A percentile compares a stretch with the other conserved stretches of the same genome.
Evolutionary conservation across 2,113 vertebrate species (phyloP).

Genomic region (Oncorhynchus kisutch): DNA sequence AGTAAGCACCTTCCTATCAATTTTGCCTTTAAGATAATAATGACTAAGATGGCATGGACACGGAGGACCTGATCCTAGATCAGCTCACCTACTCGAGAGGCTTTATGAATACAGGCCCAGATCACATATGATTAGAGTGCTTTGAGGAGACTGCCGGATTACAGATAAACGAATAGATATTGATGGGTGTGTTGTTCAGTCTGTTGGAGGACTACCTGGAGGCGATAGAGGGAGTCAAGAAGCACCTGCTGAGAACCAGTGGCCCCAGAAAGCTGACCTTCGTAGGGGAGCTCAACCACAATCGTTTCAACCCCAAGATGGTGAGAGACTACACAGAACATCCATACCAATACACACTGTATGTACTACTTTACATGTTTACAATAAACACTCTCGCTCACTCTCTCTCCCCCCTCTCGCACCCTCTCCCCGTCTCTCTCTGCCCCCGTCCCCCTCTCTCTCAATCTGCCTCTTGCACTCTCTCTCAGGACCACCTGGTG

Average conservation of each 20-base stretch:
- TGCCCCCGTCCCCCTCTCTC: neutral
- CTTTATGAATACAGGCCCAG: too few relatives aligned
- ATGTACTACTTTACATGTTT: too few relatives aligned
- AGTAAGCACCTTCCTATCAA: conserved; percentile 68
- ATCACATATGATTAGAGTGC: neutral
- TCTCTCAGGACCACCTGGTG: conserved; percentile 90
- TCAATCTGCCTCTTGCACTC: neutral
- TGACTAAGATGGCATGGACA: too few relatives aligned
- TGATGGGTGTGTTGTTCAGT: conserved; percentile 49
- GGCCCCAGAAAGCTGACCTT: conserved; percentile 82
- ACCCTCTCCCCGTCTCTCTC: neutral
- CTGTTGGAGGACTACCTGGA: conserved; percentile 89
- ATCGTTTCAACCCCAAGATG: conserved; percentile 94
- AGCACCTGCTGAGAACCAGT: conserved; percentile 82
- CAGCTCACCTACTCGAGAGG: too few relatives aligned
- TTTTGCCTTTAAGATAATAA: conserved; percentile 21
- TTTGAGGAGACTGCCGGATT: too few relatives aligned
- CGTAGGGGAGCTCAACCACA: conserved; percentile 89
- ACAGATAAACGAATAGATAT: neutral
- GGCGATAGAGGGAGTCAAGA: conserved; percentile 87
- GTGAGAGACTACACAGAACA: conserved; percentile 64
- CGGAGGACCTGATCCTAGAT: too few relatives aligned
- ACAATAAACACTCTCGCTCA: neutral
- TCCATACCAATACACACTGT: neutral
- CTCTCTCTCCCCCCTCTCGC: neutral